Conservation (phyloP, 2,797 vertebrate species). For the Geotria australis region DNA sequence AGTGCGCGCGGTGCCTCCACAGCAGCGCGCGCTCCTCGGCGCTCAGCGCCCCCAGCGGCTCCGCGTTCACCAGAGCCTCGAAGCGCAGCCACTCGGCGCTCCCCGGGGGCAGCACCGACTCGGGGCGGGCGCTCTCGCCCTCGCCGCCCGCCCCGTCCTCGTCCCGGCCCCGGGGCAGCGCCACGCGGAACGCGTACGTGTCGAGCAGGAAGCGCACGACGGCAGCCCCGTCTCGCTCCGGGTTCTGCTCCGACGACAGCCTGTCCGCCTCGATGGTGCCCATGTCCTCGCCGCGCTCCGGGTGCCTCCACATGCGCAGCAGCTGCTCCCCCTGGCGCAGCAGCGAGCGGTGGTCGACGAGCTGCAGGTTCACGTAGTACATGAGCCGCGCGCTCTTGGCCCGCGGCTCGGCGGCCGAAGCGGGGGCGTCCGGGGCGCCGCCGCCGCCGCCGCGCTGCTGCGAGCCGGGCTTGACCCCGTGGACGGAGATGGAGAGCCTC, state of each 20-base stretch:
- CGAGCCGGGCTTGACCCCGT: conserved; percentile 1
- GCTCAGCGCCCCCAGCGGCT: neutral
- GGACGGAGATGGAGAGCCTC: conserved; percentile 21
- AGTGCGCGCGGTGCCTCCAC: neutral
- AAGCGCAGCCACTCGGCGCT: neutral
- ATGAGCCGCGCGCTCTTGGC: conserved; percentile 12
- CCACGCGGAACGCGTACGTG: conserved; percentile 22
- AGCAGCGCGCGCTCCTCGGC: neutral
- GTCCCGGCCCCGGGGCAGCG: conserved; percentile 11
- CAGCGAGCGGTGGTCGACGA: conserved; percentile 29
- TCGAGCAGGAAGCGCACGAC: conserved; percentile 25
- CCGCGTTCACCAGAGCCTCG: neutral
- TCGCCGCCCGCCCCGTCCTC: neutral
- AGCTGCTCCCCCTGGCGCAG: conserved; percentile 20
- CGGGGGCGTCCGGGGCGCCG: no score
- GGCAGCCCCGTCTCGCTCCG: conserved; percentile 15
- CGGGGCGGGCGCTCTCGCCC: neutral
- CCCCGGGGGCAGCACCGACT: neutral
- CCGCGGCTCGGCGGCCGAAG: neutral
- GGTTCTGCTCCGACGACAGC: conserved; percentile 22
- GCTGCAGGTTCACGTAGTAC: conserved; percentile 27
- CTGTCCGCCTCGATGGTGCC: conserved; percentile 23
- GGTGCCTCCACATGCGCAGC: conserved; percentile 25
- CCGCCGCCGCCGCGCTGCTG: no score
- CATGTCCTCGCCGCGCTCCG: conserved; percentile 12